These are phyloP conservation scores for Hydrochoerus hydrochaeris DNA, from an alignment of 2,113 vertebrate genomes.

Conservation along the genomic window DNA sequence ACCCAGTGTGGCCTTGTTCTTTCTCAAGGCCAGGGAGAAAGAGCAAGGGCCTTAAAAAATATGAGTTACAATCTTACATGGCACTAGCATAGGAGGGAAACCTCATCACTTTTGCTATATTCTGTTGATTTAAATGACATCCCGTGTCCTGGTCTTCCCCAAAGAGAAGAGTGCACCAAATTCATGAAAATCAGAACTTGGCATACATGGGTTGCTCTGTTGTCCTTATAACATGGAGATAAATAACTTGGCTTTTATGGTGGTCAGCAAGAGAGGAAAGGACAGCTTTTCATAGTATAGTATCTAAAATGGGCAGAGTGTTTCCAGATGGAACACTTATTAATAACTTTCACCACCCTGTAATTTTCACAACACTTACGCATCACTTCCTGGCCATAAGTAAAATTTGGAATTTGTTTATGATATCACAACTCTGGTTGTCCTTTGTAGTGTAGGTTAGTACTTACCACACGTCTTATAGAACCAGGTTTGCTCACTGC, in stretches of 20 bases:
- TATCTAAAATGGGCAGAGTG: background rate
- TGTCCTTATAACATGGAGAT: background rate
- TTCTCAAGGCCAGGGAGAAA: background rate
- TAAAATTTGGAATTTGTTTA: background rate
- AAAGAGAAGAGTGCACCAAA: background rate
- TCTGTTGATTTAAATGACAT: background rate
- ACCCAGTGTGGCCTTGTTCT: background rate
- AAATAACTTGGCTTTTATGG: background rate
- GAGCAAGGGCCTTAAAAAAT: background rate
- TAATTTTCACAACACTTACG: background rate
- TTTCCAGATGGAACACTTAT: background rate
- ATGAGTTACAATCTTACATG: background rate
- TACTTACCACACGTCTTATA: background rate
- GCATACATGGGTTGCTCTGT: fast-evolving
- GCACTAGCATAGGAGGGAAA: background rate
- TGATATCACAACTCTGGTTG: background rate
- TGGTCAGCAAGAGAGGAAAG: background rate
- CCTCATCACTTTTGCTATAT: background rate
- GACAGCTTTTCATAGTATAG: background rate
- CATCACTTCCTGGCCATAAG: background rate
- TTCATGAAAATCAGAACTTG: background rate
- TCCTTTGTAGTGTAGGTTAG: background rate
- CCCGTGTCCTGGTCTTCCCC: background rate
- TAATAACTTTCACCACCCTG: background rate
- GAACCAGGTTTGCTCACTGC: background rate